A percentile compares a stretch with the other conserved stretches of the same genome.
Evolutionary conservation across 1,140 invertebrate genomes (phyloP).

Genomic region (Philopotamus ludificatus): DNA sequence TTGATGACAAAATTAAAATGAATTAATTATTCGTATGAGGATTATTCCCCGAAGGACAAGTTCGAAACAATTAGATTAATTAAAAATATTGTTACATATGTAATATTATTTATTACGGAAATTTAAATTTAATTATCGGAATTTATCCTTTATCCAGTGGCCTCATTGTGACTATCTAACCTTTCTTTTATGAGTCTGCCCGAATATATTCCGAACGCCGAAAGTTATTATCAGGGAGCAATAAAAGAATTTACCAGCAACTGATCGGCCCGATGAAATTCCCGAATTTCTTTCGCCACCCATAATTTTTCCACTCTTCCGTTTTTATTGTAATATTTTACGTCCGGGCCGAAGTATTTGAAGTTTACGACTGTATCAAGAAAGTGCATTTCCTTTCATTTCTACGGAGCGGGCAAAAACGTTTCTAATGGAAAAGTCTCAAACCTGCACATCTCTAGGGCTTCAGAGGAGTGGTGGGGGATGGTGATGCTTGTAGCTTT

Average conservation of each 20-base stretch:
- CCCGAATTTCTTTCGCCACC: not conserved
- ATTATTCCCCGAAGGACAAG: too few relatives aligned
- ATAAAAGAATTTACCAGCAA: not conserved
- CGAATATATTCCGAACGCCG: too few relatives aligned
- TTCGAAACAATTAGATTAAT: too few relatives aligned
- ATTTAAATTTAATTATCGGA: too few relatives aligned
- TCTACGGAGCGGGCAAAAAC: not conserved
- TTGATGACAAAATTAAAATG: too few relatives aligned
- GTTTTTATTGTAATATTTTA: not conserved
- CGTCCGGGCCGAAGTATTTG: not conserved
- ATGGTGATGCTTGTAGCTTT: not conserved
- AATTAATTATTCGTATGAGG: too few relatives aligned
- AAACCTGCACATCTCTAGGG: not conserved
- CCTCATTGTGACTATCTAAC: too few relatives aligned
- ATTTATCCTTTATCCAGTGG: too few relatives aligned
- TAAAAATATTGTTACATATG: too few relatives aligned
- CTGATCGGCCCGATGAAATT: not conserved
- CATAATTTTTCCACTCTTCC: not conserved
- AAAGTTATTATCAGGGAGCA: too few relatives aligned
- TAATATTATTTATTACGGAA: too few relatives aligned
- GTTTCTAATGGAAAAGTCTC: slow-evolving; percentile 14
- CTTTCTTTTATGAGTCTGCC: too few relatives aligned
- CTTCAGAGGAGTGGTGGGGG: not conserved
- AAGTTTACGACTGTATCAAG: not conserved
- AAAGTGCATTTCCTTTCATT: slow-evolving; percentile 18